Conservation (phyloP, 2,113 vertebrate genomes). For the Seriola rivoliana region DNA sequence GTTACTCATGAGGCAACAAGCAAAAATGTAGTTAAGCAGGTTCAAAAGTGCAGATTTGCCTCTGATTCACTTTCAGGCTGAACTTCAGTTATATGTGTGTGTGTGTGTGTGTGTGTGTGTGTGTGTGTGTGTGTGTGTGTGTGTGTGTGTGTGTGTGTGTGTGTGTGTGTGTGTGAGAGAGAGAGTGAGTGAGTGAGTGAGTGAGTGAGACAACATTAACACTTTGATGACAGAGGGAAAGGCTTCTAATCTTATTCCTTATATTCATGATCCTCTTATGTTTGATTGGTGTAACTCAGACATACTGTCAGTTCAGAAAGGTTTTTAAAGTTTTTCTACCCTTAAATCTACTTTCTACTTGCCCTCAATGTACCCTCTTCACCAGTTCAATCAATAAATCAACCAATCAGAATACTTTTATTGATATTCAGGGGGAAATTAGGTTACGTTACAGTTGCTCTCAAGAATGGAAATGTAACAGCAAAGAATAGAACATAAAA, state of each 20-base stretch:
- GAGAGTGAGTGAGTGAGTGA: no score
- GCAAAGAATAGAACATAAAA: no score
- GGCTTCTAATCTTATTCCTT: not conserved
- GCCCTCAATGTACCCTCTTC: no score
- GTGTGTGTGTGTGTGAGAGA: no score
- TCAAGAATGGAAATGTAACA: no score
- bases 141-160: no score
- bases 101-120: not conserved
- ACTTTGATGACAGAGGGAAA: not conserved
- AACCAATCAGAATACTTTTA: no score
- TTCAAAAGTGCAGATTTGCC: constrained; percentile 3
- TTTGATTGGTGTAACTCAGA: not conserved
- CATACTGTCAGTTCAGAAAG: not conserved
- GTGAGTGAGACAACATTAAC: not conserved
- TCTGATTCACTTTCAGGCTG: not conserved
- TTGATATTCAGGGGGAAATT: no score
- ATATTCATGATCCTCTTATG: not conserved
- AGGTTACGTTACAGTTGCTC: no score
- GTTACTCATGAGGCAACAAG: not conserved
- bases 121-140: no score
- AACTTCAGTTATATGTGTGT: not conserved
- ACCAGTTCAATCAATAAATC: no score
- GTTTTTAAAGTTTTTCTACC: not conserved
- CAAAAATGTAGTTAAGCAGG: not conserved
- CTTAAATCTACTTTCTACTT: not conserved